Conservation (phyloP, 2,888 invertebrate genomes). For the Hermaeophaga mercurialis region DNA sequence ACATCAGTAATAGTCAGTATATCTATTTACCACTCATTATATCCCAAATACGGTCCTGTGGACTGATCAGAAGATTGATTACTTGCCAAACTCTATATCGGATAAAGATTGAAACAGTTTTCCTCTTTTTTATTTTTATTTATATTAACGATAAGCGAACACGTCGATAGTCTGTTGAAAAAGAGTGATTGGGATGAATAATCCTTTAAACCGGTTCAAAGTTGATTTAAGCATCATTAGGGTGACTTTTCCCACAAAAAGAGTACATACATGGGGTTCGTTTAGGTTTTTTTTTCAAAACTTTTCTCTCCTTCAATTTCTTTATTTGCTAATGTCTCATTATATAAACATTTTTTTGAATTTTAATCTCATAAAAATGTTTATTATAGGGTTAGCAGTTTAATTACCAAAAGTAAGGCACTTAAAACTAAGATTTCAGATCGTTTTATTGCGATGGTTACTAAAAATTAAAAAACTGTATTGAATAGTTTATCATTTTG, state of each 20-base stretch:
- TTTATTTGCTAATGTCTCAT: too few relatives aligned
- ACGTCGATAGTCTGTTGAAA: constrained; percentile 1
- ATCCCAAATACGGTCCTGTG: background rate
- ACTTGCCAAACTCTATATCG: constrained; percentile 1
- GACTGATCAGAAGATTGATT: constrained; percentile 6
- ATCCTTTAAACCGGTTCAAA: constrained; percentile 4
- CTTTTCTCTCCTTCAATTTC: too few relatives aligned
- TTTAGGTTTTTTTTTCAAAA: background rate
- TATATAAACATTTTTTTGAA: too few relatives aligned
- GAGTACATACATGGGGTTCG: background rate
- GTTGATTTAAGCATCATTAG: constrained; percentile 4
- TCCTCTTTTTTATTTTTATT: constrained; percentile 8
- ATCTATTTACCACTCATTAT: too few relatives aligned
- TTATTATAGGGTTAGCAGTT: too few relatives aligned
- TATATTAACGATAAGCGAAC: constrained; percentile 10
- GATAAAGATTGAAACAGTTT: constrained; percentile 3
- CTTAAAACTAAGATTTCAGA: too few relatives aligned
- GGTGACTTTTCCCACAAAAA: constrained; percentile 3
- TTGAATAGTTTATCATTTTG: too few relatives aligned
- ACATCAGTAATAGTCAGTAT: too few relatives aligned
- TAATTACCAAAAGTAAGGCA: too few relatives aligned
- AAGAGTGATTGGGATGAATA: background rate
- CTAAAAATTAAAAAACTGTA: too few relatives aligned
- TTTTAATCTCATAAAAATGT: too few relatives aligned
- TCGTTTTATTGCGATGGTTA: too few relatives aligned